Percentiles rank a stretch among this genome's conserved stretches.
Evolutionary conservation across 2,888 invertebrate genomes (phyloP).

Genomic region (Orthosia gothica): DNA sequence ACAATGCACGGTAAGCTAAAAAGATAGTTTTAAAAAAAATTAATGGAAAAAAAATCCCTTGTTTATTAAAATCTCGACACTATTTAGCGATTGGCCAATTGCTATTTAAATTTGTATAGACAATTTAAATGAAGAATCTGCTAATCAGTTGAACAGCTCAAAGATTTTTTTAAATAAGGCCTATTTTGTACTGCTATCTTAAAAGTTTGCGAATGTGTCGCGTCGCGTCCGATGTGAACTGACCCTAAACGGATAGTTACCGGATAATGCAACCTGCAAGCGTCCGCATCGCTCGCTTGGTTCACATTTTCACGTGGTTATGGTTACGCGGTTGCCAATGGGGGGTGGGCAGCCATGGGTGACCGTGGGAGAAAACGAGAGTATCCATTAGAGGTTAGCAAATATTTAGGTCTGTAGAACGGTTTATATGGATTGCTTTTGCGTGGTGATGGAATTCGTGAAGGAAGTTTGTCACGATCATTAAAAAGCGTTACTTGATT

Average conservation of each 20-base stretch:
- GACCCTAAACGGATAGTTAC: constrained; percentile 70
- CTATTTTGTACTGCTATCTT: no score
- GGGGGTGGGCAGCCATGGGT: constrained; percentile 84
- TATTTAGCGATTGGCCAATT: no score
- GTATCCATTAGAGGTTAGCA: constrained; percentile 70
- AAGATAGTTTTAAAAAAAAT: no score
- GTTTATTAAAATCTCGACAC: no score
- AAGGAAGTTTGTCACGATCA: constrained; percentile 12
- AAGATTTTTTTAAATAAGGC: no score
- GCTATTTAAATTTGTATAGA: no score
- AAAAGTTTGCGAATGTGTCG: no score
- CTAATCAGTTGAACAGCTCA: no score
- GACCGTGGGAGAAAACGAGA: constrained; percentile 88
- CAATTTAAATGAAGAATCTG: no score
- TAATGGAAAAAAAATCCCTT: no score
- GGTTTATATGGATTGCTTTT: constrained; percentile 36
- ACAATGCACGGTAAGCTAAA: no score
- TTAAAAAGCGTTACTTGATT: neutral
- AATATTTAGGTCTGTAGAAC: constrained; percentile 60
- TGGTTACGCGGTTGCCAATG: constrained; percentile 64
- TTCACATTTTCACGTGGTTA: constrained; percentile 66
- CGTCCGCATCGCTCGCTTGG: constrained; percentile 63
- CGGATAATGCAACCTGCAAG: constrained; percentile 37
- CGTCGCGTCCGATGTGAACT: no score
- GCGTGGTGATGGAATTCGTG: constrained; percentile 5